Evolutionary conservation across 2,797 vertebrate species (phyloP).

Genomic region (Leuciscus waleckii): DNA sequence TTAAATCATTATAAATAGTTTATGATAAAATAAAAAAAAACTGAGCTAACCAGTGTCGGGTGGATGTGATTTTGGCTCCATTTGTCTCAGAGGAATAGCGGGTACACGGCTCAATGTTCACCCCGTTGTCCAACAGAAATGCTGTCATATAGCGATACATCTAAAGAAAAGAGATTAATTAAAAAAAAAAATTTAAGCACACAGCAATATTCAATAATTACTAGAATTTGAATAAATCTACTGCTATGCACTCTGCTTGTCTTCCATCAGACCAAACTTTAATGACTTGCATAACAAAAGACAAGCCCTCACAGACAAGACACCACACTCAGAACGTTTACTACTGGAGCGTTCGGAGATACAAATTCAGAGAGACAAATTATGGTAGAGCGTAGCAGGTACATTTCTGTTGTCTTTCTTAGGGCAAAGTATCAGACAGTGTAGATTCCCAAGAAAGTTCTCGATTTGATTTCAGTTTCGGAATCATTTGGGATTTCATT

Average conservation of each 20-base stretch:
- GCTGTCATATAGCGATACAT: constrained; percentile 90
- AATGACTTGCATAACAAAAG: background rate
- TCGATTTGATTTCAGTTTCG: background rate
- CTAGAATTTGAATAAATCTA: no score
- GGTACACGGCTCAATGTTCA: constrained; percentile 88
- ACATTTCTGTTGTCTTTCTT: background rate
- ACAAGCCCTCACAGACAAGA: background rate
- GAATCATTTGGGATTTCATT: background rate
- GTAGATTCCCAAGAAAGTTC: background rate
- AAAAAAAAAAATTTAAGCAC: background rate
- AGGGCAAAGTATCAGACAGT: background rate
- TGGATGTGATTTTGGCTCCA: constrained; percentile 90
- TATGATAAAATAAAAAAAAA: background rate
- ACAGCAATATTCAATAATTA: background rate
- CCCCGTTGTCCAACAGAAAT: constrained; percentile 91
- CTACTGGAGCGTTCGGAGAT: background rate
- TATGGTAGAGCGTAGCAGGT: background rate
- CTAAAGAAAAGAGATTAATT: constrained; percentile 67
- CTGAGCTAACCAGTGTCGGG: constrained; percentile 83
- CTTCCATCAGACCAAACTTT: background rate
- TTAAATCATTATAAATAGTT: background rate
- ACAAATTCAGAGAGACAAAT: background rate
- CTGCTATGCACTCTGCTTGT: background rate
- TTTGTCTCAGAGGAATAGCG: constrained; percentile 93
- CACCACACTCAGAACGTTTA: background rate